phyloP scores from a whole-genome alignment of 2,113 vertebrate genomes.

The Poecile atricapillus region DNA sequence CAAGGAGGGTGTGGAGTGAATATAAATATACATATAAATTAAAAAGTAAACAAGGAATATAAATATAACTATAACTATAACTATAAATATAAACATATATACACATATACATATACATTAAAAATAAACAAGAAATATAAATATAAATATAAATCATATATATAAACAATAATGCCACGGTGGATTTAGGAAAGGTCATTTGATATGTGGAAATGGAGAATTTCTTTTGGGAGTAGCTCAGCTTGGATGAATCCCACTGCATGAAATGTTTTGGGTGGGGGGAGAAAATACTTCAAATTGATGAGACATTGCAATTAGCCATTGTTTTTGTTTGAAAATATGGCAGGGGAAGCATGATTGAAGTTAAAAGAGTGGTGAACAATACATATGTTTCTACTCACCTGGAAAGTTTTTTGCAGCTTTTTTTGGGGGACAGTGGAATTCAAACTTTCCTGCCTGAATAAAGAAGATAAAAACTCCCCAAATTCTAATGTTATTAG shows the following conservation, averaged over 20 bases:
- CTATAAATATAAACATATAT: no score
- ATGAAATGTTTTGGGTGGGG: background rate
- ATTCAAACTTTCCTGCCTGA: background rate
- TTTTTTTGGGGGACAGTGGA: background rate
- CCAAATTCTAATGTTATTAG: background rate
- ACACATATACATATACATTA: no score
- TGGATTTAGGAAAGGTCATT: background rate
- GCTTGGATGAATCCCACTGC: background rate
- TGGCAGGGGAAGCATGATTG: background rate
- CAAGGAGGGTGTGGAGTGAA: background rate
- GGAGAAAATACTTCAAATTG: background rate
- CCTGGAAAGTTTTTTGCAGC: background rate
- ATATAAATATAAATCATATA: no score
- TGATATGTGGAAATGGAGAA: background rate
- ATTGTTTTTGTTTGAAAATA: background rate
- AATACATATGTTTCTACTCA: background rate
- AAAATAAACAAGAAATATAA: no score
- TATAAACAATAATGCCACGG: background rate
- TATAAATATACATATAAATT: no score
- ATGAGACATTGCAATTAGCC: background rate
- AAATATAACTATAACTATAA: no score
- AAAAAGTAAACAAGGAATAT: no score
- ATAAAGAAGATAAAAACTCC: background rate
- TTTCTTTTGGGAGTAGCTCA: background rate
- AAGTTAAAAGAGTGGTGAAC: background rate